Conservation (phyloP, 1,140 invertebrate species). For the Caerostris extrusa region DNA sequence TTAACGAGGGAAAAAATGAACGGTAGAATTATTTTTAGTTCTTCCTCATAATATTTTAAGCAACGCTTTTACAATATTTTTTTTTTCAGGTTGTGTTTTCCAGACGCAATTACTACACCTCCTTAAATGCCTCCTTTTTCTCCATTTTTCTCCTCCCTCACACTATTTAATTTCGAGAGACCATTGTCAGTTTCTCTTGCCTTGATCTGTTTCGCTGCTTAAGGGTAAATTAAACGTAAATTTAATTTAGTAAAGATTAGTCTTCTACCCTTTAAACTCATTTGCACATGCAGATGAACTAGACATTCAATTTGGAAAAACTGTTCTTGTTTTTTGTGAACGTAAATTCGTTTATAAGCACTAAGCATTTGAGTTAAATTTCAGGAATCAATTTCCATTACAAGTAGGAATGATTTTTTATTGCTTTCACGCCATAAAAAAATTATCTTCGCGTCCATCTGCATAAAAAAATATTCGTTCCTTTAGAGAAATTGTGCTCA, state of each 20-base stretch:
- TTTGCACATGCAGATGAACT: neutral
- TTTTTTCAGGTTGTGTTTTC: neutral
- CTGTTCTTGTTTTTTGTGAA: neutral
- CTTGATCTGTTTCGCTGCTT: neutral
- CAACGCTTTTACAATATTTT: neutral
- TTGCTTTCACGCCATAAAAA: neutral
- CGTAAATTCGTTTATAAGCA: neutral
- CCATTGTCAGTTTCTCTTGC: neutral
- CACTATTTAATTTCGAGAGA: neutral
- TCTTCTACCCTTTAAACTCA: neutral
- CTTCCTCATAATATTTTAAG: neutral
- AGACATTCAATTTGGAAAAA: no score
- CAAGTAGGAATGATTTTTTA: neutral
- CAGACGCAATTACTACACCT: neutral
- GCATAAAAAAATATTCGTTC: no score
- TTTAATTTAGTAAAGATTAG: conserved; percentile 17
- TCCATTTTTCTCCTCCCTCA: neutral
- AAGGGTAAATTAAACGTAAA: neutral
- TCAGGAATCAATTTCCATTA: neutral
- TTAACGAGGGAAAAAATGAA: no score
- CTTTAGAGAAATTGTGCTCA: no score
- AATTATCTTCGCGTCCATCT: no score
- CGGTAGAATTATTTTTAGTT: no score
- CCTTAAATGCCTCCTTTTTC: neutral
- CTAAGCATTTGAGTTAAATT: neutral